These are phyloP conservation scores for Sturnus vulgaris DNA, from an alignment of 2,113 vertebrate genomes.

Conservation along the genomic window DNA sequence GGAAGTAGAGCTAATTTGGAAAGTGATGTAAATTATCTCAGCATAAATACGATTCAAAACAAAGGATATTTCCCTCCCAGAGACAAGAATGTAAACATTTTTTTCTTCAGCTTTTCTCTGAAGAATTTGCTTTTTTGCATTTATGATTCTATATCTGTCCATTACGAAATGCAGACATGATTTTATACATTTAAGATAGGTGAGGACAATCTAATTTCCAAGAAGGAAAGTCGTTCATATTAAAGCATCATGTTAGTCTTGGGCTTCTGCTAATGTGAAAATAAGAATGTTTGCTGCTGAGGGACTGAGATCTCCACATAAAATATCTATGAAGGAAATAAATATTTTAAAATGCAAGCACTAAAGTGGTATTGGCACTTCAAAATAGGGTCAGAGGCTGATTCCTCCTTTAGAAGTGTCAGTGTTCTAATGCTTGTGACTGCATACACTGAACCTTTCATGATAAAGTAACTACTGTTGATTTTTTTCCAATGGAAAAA, in stretches of 20 bases:
- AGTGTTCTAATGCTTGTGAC: constrained; percentile 27
- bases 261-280: constrained; percentile 62
- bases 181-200: neutral
- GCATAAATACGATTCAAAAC: neutral
- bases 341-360: constrained; percentile 73
- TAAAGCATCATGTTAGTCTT: constrained; percentile 45
- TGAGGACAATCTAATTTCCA: neutral
- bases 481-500: constrained; percentile 35
- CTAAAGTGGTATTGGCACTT: constrained; percentile 57
- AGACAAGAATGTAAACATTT: neutral
- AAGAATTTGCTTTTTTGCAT: neutral
- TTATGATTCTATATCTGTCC: neutral
- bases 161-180: neutral
- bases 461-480: constrained; percentile 41
- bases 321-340: constrained; percentile 75
- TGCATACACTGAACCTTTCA: constrained; percentile 26
- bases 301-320: constrained; percentile 54
- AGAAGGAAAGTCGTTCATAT: neutral
- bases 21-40: neutral
- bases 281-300: constrained; percentile 53
- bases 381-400: constrained; percentile 67
- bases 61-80: neutral
- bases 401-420: constrained; percentile 49
- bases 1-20: neutral
- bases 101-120: neutral